These are phyloP conservation scores for Drosophila rellima DNA, from an alignment of 2,888 invertebrate species.

Conservation along the genomic window DNA sequence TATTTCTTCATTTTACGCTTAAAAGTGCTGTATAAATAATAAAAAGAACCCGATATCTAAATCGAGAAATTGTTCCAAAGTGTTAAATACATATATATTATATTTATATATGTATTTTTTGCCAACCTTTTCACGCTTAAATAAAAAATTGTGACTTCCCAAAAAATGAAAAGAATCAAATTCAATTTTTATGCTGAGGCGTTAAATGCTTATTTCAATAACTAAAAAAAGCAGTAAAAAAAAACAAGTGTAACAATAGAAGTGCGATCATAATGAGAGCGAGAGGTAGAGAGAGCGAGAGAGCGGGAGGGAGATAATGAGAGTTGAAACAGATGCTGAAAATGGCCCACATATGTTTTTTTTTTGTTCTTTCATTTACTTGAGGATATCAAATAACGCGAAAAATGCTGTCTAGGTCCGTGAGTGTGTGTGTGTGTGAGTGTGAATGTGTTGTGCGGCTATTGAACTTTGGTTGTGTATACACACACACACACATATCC, in stretches of 20 bases:
- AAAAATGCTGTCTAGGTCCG: slow-evolving; percentile 43
- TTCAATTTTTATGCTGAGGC: background rate
- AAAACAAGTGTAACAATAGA: slow-evolving; percentile 27
- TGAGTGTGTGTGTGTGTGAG: slow-evolving; percentile 6
- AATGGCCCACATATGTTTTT: slow-evolving; percentile 53
- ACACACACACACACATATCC: slow-evolving; percentile 16
- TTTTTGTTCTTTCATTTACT: slow-evolving; percentile 19
- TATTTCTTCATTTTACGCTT: background rate
- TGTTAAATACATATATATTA: no score
- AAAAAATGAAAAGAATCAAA: background rate
- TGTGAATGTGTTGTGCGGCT: slow-evolving; percentile 29
- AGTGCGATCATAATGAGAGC: background rate
- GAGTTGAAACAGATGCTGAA: slow-evolving; percentile 16
- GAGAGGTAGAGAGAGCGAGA: background rate
- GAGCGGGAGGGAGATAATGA: background rate
- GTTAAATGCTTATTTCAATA: slow-evolving; percentile 1
- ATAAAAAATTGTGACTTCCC: background rate
- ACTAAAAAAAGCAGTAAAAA: slow-evolving; percentile 2
- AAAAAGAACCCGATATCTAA: no score
- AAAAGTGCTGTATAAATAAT: background rate
- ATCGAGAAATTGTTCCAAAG: no score
- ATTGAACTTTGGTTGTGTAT: slow-evolving; percentile 47
- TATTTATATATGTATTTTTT: background rate
- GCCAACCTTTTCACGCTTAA: no score
- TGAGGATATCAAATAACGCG: slow-evolving; percentile 55